Percentiles rank a stretch among this genome's conserved stretches.
phyloP scores from a whole-genome alignment of 1,140 invertebrate species.

The Drosophila orosa region DNA sequence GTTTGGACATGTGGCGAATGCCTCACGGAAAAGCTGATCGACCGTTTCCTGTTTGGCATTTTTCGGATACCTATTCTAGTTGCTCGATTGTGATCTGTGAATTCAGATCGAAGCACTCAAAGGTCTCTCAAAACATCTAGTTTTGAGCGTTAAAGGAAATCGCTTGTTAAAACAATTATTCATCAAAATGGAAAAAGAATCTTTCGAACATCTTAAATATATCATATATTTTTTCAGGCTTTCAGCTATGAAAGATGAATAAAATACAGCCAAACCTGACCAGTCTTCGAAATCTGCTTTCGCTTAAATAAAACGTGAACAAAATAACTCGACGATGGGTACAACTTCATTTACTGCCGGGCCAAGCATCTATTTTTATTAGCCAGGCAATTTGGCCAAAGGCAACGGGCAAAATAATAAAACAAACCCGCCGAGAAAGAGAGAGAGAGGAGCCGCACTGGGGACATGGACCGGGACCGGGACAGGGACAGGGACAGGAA shows the following conservation, averaged over 20 bases:
- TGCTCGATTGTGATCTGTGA: background rate
- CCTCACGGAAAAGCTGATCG: constrained; percentile 59
- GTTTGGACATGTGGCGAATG: constrained; percentile 63
- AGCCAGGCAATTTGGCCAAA: constrained; percentile 54
- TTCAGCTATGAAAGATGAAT: background rate
- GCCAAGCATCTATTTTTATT: constrained; percentile 47
- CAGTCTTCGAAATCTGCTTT: background rate
- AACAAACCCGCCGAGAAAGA: constrained; percentile 10
- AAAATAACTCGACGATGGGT: constrained; percentile 22
- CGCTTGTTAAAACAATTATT: constrained; percentile 1
- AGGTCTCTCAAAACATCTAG: background rate
- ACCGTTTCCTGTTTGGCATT: constrained; percentile 35
- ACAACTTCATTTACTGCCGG: constrained; percentile 45
- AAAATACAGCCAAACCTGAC: background rate
- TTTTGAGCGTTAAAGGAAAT: background rate
- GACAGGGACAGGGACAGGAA: constrained; percentile 1
- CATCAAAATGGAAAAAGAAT: background rate
- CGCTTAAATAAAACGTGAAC: constrained; percentile 3
- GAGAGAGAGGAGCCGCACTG: background rate
- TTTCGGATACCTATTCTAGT: constrained; percentile 32
- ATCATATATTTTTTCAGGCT: background rate
- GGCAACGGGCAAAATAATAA: constrained; percentile 47
- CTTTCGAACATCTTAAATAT: background rate
- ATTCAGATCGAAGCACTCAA: background rate
- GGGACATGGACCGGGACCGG: background rate